A percentile compares a stretch with the other conserved stretches of the same genome.
These are phyloP conservation scores for Talpa occidentalis DNA, from an alignment of 2,113 vertebrate genomes.

Conservation along the genomic window DNA sequence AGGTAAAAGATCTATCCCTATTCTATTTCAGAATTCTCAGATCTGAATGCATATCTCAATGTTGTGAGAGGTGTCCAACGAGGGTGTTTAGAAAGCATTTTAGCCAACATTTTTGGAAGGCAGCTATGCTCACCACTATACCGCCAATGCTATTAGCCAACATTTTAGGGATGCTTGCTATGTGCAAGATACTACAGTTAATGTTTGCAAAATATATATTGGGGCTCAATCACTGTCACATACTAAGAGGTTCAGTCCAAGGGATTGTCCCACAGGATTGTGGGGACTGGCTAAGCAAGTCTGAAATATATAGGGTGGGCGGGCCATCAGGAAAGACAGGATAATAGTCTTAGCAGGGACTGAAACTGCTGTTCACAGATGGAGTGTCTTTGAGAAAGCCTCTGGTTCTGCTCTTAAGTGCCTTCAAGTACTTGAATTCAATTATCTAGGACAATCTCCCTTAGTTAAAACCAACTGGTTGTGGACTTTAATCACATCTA, in stretches of 20 bases:
- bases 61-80: neutral
- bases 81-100: neutral
- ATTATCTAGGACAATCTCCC: neutral
- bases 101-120: constrained; percentile 79
- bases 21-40: neutral
- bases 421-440: neutral
- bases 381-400: neutral
- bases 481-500: neutral
- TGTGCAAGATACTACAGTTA: neutral
- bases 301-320: neutral
- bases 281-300: neutral
- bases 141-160: constrained; percentile 82
- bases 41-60: neutral
- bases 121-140: constrained; percentile 91
- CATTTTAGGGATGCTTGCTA: neutral
- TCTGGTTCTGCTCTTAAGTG: neutral
- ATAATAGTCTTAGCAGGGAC: neutral
- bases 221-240: neutral
- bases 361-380: neutral
- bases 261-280: neutral
- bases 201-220: neutral
- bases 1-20: neutral
- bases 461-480: constrained; percentile 2
- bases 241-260: neutral
- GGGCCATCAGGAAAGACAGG: neutral